Base-by-base conservation (phyloP, 2,888 invertebrate species). In the Agrochola lychnidis region DNA sequence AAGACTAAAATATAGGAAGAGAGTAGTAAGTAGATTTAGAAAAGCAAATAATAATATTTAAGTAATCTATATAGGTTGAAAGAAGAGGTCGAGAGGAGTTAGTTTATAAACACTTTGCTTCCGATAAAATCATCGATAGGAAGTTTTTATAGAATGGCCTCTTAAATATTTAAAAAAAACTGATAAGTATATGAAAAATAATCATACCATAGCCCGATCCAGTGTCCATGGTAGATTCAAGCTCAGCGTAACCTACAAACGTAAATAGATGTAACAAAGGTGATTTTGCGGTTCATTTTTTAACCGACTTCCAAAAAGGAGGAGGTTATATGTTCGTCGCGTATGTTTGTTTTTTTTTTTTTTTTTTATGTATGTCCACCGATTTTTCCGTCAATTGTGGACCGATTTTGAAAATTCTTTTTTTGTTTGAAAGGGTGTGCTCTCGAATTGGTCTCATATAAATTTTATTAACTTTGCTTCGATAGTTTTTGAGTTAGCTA, bases 131-230 rank as follows among this genome's bases (percentile, higher is more conserved):
- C n/a, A 19, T 56, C 16, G 16, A 73, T 16, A 36, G n/a, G n/a
- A n/a, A 30, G 16, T 73, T 30, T 19, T 40, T n/a, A 68, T 7
- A 16, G 16, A 48, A 70, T 71, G 5, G 48, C 7, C 16, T 9
- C 12, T 19, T 67, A 48, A 12, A n/a, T n/a, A 30, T 36, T 6
- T 12, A 22, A 70, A 70, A 45, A 56, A 30, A 14, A 5, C 12
- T 14, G 5, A 10, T 19, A 53, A 9, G 16, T 22, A 40, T 22
- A 42, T 10, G 0, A 57, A 56, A 40, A 62, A 45, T 25, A n/a
- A 76, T 9, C 76, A 0, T 82, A 82, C 88, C 81, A 36, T 73
- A 83, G 64, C 87, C 89, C 25, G 90, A 87, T 78, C 84, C 90
- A 25, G 81, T 75, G 36, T 87, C 88, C 4, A 86, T n/a, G 10